Percentiles rank a stretch among this genome's conserved stretches.
Conservation (phyloP, 1,140 invertebrate genomes). For the Oedothorax gibbosus region DNA sequence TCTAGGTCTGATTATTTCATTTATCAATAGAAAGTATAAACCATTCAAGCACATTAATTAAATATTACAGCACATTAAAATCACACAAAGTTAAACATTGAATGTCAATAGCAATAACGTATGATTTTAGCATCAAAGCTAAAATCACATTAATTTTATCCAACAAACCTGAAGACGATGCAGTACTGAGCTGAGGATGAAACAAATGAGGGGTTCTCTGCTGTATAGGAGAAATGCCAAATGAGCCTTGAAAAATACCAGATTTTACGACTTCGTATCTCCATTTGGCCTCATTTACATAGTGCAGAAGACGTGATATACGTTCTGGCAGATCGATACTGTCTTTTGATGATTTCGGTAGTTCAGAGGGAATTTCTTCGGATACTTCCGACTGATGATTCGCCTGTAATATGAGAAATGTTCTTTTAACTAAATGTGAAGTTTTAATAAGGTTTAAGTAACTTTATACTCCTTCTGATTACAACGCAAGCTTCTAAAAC, state of each 20-base stretch:
- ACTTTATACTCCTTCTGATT: no score
- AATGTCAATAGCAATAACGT: neutral
- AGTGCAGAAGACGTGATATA: conserved; percentile 28
- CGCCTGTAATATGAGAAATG: neutral
- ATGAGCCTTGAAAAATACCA: conserved; percentile 41
- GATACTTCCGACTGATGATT: neutral
- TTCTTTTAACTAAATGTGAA: neutral
- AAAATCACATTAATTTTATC: neutral
- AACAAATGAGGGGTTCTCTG: conserved; percentile 24
- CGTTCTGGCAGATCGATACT: conserved; percentile 8
- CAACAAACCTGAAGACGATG: conserved; percentile 30
- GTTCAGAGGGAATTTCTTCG: neutral
- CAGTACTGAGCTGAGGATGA: conserved; percentile 2
- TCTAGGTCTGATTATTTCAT: neutral
- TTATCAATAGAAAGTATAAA: no score
- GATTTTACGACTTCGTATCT: conserved; percentile 48
- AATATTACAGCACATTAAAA: no score
- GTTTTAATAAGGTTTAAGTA: neutral
- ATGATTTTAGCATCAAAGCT: neutral
- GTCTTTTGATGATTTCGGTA: neutral
- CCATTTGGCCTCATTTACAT: conserved; percentile 55
- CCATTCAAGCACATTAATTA: no score
- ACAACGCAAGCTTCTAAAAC: no score
- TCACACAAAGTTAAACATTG: neutral
- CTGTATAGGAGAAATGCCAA: neutral